A percentile compares a stretch with the other conserved stretches of the same genome.
phyloP scores from a whole-genome alignment of 2,797 vertebrate species.

The Gadopsis marmoratus region DNA sequence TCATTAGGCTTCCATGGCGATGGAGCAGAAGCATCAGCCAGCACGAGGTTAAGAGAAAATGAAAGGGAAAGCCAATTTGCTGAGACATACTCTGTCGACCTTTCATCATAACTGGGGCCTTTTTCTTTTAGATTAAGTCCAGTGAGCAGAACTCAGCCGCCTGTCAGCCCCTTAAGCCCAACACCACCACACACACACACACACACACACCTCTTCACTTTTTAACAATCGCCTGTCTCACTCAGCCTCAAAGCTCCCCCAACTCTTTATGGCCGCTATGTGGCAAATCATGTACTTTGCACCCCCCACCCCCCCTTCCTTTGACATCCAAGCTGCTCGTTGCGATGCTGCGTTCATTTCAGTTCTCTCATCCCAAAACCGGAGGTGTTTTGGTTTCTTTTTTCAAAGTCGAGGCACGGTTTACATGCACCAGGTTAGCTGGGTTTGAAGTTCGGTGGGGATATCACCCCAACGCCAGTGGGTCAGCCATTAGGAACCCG shows the following conservation, averaged over 20 bases:
- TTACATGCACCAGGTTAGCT: conserved; percentile 87
- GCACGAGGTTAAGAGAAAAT: conserved; percentile 43
- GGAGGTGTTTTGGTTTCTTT: conserved; percentile 86
- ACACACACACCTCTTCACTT: conserved; percentile 63
- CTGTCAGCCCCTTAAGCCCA: conserved; percentile 69
- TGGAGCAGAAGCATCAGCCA: conserved; percentile 58
- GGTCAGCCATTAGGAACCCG: not conserved
- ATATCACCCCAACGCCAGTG: not conserved
- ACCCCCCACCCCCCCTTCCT: conserved; percentile 2
- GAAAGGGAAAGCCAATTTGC: conserved; percentile 72
- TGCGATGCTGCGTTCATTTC: conserved; percentile 73
- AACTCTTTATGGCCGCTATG: conserved; percentile 84
- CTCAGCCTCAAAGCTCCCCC: conserved; percentile 80
- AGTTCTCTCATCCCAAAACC: conserved; percentile 71
- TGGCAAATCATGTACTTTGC: conserved; percentile 86
- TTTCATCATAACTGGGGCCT: conserved; percentile 73
- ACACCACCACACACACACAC: conserved; percentile 10
- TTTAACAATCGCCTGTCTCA: conserved; percentile 82
- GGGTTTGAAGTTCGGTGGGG: not conserved
- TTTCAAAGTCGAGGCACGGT: conserved; percentile 88
- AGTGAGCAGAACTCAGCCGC: conserved; percentile 69
- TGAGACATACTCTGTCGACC: conserved; percentile 73
- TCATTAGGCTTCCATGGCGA: conserved; percentile 68
- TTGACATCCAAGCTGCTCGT: conserved; percentile 85
- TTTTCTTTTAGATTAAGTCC: conserved; percentile 78